Evolutionary conservation across 2,113 vertebrate genomes (phyloP), one percentile per base, ranked within the genome.

Genomic region (Poeciliopsis turrubarensis): DNA sequence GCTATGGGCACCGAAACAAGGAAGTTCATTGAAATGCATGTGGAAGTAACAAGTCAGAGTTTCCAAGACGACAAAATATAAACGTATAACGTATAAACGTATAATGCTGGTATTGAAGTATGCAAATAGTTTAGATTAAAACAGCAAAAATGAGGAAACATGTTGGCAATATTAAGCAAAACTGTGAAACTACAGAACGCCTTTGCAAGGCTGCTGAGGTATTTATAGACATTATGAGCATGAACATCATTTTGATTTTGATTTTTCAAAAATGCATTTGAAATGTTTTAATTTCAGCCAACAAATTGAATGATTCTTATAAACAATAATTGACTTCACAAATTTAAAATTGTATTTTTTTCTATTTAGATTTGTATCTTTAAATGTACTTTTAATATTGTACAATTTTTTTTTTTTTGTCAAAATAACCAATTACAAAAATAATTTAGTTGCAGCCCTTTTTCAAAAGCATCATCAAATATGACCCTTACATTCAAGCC

Each of bases 41-140:
- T 82, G 78, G 84, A 89, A 83, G 83, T 78, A 51, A 65, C 70
- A 61, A 51, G 29, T 30, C 8, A 37, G 17, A 0, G 76, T 89
- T 76, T 47, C 80, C 68, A 75, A n/a, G 81, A 10, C 77, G 68
- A 86, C 81, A 41, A n/a, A 81, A 84, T 51, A 22, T 57, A 57
- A 25, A 25, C 9, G 5, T 39, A n/a, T n/a, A n/a, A n/a, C n/a
- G n/a, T n/a, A n/a, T n/a, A n/a, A n/a, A n/a, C n/a, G n/a, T n/a
- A n/a, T 60, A 61, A 22, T 5, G 10, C 15, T 5, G 26, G 15
- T 19, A 51, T 57, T 51, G 39, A 70, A 65, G 70, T 51, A 5
- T 22, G 9, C 26, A 3, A 4, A 51, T 67, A 22, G 19, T 57
- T 54, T 34, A 29, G 13, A 19, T 29, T 39, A 37, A 63, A 68